Conservation (phyloP, 2,797 vertebrate genomes). For the Hemitrygon akajei region DNA sequence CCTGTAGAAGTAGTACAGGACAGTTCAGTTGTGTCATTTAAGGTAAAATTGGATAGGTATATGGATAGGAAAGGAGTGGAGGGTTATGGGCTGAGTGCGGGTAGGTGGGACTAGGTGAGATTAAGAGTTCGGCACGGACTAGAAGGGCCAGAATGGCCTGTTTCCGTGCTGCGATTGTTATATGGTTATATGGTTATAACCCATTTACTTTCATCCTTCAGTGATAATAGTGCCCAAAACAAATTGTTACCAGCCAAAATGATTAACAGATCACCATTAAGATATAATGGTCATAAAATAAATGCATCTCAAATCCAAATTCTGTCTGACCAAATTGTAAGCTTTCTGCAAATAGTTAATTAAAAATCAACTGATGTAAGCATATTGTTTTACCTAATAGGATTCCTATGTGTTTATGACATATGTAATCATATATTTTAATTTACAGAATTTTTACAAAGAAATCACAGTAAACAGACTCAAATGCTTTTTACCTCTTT, state of each 20-base stretch:
- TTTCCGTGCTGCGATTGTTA: too few species aligned
- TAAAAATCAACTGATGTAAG: background rate
- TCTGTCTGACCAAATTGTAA: background rate
- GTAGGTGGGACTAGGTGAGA: too few species aligned
- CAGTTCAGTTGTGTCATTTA: too few species aligned
- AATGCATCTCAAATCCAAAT: background rate
- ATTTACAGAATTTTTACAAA: background rate
- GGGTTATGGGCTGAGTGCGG: too few species aligned
- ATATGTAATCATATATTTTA: background rate
- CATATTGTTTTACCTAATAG: background rate
- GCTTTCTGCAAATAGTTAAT: background rate
- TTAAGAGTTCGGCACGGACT: too few species aligned
- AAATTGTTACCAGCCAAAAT: background rate
- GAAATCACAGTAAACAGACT: background rate
- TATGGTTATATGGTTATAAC: too few species aligned
- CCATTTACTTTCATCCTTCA: background rate
- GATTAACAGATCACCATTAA: too few species aligned
- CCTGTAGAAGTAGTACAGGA: too few species aligned
- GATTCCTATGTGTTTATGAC: background rate
- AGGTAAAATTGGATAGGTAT: too few species aligned
- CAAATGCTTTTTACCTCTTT: constrained; percentile 67
- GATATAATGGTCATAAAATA: background rate
- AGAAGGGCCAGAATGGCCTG: too few species aligned
- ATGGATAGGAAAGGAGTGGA: too few species aligned
- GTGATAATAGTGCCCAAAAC: background rate